Evolutionary conservation across 1,140 invertebrate species (phyloP).

Genomic region (Cotesia glomerata): DNA sequence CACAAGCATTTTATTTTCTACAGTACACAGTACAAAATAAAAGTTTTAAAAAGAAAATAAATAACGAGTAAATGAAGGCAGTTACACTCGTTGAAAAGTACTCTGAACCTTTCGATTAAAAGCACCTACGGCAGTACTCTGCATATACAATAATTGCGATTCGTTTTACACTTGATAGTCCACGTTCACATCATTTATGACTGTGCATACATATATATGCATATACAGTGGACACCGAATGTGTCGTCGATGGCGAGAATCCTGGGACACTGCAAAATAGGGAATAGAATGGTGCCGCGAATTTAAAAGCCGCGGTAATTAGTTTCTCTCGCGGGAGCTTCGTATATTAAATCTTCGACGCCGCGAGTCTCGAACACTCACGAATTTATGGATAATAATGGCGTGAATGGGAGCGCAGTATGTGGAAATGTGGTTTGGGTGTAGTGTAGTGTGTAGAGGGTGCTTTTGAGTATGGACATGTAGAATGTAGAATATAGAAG

Average conservation of each 20-base stretch:
- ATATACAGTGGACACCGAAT: neutral
- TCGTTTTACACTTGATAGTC: neutral
- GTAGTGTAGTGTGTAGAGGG: neutral
- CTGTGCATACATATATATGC: neutral
- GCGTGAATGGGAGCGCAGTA: neutral
- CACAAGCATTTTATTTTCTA: too few species aligned
- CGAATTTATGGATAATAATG: slow-evolving; percentile 31
- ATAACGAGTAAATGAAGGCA: too few species aligned
- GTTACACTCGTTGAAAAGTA: too few species aligned
- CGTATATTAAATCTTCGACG: slow-evolving; percentile 32
- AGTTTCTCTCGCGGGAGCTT: slow-evolving; percentile 25
- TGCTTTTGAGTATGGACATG: neutral
- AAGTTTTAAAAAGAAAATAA: too few species aligned
- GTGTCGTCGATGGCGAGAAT: slow-evolving; percentile 13
- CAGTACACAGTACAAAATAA: too few species aligned
- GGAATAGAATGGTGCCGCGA: neutral
- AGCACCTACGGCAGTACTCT: too few species aligned
- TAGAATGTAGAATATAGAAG: too few species aligned
- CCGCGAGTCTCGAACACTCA: neutral
- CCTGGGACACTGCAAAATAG: neutral
- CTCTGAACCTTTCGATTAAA: too few species aligned
- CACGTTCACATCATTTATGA: too few species aligned
- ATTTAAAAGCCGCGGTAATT: slow-evolving; percentile 35
- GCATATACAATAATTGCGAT: slow-evolving; percentile 11
- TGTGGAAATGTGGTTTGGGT: neutral